Evolutionary conservation across 2,888 invertebrate genomes (phyloP), one percentile per base, ranked within the genome.

Genomic region (Vesta saturnalis): DNA sequence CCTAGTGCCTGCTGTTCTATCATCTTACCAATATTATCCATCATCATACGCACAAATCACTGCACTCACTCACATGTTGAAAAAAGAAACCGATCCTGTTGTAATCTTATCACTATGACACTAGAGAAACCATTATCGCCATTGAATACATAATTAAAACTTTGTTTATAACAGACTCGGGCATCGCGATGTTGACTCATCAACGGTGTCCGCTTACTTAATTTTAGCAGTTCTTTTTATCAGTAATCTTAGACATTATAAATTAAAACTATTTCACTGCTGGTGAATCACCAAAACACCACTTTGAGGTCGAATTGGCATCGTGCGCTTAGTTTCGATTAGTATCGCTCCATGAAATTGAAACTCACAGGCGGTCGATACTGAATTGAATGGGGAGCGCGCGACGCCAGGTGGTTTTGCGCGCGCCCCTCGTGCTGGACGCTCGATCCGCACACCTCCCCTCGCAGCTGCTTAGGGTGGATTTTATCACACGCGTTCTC

Each of bases 11-110:
- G 87, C 79, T 86, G 86, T 80, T 88, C 87, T 79, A 88, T 87
- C 83, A 88, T 88, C 79, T 88, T 87, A 79, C 86, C 87, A 80
- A 88, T 86, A 79, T 87, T 87, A 80, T 88, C 87, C 87, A 88
- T 88, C 83, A 83, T 81, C 78, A 77, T 79, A 69, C 64, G 71
- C 68, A 73, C 67, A 67, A 73, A 72, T 65, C 71, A 72, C 73
- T 71, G 62, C 71, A 73, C 67, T 65, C 74, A 73, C 74, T 75
- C 72, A 74, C 75, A 74, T 74, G 69, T 58, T 69, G 71, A 69
- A 68, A 68, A 65, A 57, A 47, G 64, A 60, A 66, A 59, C 56
- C 60, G 54, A 57, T 66, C 71, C 73, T 71, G 60, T 60, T 68
- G 70, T 64, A 59, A 62, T 72, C 62, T 52, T 65, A 68, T 66